A percentile compares a stretch with the other conserved stretches of the same genome.
These are phyloP conservation scores for Pan paniscus DNA, from an alignment of 2,113 vertebrate genomes.

Conservation along the genomic window DNA sequence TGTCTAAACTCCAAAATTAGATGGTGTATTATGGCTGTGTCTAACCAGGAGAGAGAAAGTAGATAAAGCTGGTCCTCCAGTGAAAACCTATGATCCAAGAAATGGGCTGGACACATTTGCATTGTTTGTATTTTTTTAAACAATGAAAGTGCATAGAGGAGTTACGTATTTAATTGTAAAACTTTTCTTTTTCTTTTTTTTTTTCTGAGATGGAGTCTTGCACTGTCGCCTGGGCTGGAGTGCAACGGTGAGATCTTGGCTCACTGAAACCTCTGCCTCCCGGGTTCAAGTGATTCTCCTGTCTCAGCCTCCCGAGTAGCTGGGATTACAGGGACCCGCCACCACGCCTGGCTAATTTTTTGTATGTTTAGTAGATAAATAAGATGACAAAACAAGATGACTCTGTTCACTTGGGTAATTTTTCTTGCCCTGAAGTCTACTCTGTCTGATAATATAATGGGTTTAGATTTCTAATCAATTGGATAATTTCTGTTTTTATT, in stretches of 20 bases:
- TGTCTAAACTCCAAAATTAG: neutral
- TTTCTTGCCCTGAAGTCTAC: neutral
- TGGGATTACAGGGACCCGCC: no score
- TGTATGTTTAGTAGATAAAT: no score
- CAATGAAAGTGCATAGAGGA: neutral
- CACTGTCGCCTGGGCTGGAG: no score
- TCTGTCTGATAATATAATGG: neutral
- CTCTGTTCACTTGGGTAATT: neutral
- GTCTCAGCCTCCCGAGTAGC: no score
- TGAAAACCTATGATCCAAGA: neutral
- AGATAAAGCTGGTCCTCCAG: neutral
- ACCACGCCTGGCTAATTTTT: no score
- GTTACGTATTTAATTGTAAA: neutral
- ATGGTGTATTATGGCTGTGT: fast-evolving
- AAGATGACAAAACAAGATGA: neutral
- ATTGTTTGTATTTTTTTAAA: neutral
- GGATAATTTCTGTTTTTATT: neutral
- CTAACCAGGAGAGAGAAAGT: neutral
- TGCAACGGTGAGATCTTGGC: no score
- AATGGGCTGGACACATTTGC: fast-evolving
- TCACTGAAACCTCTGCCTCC: no score
- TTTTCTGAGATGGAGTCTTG: no score
- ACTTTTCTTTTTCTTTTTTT: neutral
- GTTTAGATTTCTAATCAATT: neutral
- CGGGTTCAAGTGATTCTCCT: no score